Evolutionary conservation across 2,888 invertebrate species (phyloP).

Genomic region (Philonicus albiceps): DNA sequence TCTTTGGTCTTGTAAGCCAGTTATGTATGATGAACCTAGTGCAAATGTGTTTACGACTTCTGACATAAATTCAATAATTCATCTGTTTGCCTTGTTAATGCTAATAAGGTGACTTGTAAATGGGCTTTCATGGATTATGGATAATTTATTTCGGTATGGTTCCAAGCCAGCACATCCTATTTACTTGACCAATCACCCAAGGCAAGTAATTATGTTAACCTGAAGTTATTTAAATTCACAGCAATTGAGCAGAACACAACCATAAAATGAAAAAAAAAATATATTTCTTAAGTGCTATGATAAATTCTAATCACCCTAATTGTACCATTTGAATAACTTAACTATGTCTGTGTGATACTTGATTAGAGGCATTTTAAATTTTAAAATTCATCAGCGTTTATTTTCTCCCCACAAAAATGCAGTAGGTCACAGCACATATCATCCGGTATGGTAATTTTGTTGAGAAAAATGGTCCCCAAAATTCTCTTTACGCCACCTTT

Average conservation of each 20-base stretch:
- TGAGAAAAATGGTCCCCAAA: constrained; percentile 31
- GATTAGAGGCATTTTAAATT: constrained; percentile 37
- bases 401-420: not conserved
- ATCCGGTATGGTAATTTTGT: not conserved
- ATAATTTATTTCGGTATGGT: constrained; percentile 43
- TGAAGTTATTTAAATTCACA: not conserved
- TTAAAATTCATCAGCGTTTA: constrained; percentile 37
- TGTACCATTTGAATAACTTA: constrained; percentile 5
- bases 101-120: constrained; percentile 49
- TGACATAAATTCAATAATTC: constrained; percentile 49
- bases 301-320: constrained; percentile 46
- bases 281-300: not conserved
- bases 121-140: constrained; percentile 47
- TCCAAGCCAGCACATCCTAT: constrained; percentile 1
- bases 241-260: not conserved
- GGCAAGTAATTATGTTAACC: constrained; percentile 31
- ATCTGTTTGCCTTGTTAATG: constrained; percentile 48
- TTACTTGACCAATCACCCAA: constrained; percentile 38
- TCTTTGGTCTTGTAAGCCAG: not conserved
- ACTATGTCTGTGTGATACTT: not conserved
- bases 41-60: constrained; percentile 48
- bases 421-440: not conserved
- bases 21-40: constrained; percentile 44
- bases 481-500: constrained; percentile 31
- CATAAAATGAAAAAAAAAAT: not conserved